phyloP scores from a whole-genome alignment of 2,113 vertebrate genomes.

The Gasterosteus nipponicus region DNA sequence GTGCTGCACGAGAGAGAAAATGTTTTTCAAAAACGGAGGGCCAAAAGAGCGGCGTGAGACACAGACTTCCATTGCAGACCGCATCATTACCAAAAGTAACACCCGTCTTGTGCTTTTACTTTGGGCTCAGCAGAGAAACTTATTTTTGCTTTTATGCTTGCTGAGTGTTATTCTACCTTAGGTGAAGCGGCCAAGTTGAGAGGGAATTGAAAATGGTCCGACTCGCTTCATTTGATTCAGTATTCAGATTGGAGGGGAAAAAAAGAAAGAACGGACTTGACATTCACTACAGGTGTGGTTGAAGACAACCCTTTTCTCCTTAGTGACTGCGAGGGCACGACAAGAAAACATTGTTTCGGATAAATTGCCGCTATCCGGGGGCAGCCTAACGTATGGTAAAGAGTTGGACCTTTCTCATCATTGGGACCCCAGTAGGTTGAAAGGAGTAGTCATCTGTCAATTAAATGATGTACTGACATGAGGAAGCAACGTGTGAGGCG shows the following conservation, averaged over 20 bases:
- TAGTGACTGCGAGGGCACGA: slow-evolving; percentile 15
- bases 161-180: slow-evolving; percentile 41
- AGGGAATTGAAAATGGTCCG: slow-evolving; percentile 42
- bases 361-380: slow-evolving; percentile 10
- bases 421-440: background rate
- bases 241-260: background rate
- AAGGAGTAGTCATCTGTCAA: slow-evolving; percentile 29
- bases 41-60: slow-evolving; percentile 63
- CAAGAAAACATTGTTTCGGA: slow-evolving; percentile 19
- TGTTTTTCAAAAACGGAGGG: slow-evolving; percentile 66
- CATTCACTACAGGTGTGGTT: slow-evolving; percentile 10
- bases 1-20: slow-evolving; percentile 51
- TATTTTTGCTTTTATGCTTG: slow-evolving; percentile 37
- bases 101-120: slow-evolving; percentile 52
- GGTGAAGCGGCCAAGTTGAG: slow-evolving; percentile 39
- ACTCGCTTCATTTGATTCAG: slow-evolving; percentile 52
- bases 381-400: background rate
- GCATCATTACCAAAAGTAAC: slow-evolving; percentile 66
- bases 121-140: slow-evolving; percentile 36
- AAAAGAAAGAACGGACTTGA: background rate
- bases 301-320: slow-evolving; percentile 14
- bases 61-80: slow-evolving; percentile 47
- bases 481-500: slow-evolving; percentile 3
- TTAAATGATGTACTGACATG: slow-evolving; percentile 19
- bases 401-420: slow-evolving; percentile 1